Percentiles rank a stretch among this genome's conserved stretches.
Evolutionary conservation across 2,888 invertebrate genomes (phyloP).

Genomic region (Dicranocentrus wangi): DNA sequence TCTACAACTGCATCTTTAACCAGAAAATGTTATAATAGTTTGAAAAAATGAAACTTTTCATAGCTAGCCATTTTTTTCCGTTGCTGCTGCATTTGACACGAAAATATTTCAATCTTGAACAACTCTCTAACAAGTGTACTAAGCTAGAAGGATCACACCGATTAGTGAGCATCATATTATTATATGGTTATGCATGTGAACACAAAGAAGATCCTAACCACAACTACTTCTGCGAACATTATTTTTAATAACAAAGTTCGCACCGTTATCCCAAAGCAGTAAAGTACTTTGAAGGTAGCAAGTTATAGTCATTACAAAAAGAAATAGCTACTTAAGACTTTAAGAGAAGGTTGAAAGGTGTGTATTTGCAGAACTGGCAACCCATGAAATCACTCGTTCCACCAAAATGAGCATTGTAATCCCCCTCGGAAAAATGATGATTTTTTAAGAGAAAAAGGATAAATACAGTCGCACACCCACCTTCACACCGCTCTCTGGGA

Average conservation of each 20-base stretch:
- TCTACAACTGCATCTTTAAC: background rate
- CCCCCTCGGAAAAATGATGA: background rate
- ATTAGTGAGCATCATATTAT: no score
- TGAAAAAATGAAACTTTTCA: background rate
- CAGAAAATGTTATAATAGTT: background rate
- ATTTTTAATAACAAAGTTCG: background rate
- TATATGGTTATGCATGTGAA: no score
- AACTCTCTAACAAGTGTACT: background rate
- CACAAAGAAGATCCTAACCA: background rate
- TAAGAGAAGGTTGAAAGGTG: no score
- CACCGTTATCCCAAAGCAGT: background rate
- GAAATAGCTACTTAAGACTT: no score
- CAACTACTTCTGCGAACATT: background rate
- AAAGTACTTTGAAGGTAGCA: background rate
- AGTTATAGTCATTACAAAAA: background rate
- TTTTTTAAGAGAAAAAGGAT: background rate
- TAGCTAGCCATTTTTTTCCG: background rate
- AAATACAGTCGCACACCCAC: background rate
- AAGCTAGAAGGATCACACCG: background rate
- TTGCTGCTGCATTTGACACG: background rate
- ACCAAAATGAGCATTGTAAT: background rate
- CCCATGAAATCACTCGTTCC: background rate
- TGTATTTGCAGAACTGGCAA: background rate
- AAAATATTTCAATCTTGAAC: background rate
- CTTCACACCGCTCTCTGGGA: background rate